A percentile compares a stretch with the other conserved stretches of the same genome.
Conservation (phyloP, 2,797 vertebrate species). For the Cynodonichthys magdalenae region DNA sequence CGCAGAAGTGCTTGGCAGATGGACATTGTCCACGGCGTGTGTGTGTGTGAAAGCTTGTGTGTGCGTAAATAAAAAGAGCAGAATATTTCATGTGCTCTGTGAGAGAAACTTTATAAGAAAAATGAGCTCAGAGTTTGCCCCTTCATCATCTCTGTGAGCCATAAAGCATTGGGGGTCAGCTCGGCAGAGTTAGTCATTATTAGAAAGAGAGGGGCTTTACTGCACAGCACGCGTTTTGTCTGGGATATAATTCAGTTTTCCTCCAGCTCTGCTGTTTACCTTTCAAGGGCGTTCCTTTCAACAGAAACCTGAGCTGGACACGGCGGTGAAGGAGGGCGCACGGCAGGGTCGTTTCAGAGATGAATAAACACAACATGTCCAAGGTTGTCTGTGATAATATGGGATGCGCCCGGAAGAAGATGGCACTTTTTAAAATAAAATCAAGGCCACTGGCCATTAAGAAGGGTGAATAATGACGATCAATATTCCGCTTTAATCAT, state of each 20-base stretch:
- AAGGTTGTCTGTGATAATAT: constrained; percentile 63
- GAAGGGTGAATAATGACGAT: constrained; percentile 61
- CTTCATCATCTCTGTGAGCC: constrained; percentile 9
- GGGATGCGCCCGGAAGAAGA: constrained; percentile 49
- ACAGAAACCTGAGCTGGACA: constrained; percentile 36
- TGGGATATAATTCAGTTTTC: constrained; percentile 31
- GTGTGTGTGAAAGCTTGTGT: neutral
- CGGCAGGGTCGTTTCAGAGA: constrained; percentile 54
- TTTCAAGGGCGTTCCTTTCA: constrained; percentile 64
- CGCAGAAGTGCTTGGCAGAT: constrained; percentile 47
- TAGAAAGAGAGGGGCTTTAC: constrained; percentile 19
- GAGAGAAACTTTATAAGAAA: constrained; percentile 11
- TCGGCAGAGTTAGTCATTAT: constrained; percentile 37
- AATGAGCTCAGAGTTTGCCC: constrained; percentile 9
- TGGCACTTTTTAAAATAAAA: constrained; percentile 34
- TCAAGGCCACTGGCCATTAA: constrained; percentile 51
- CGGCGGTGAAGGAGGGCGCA: constrained; percentile 38
- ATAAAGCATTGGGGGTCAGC: constrained; percentile 24
- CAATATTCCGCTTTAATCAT: constrained; percentile 55
- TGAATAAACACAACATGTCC: constrained; percentile 67
- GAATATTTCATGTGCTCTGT: constrained; percentile 3
- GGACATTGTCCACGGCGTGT: constrained; percentile 40
- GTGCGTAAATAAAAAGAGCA: neutral
- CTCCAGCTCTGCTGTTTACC: constrained; percentile 39
- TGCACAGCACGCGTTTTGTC: constrained; percentile 21